Evolutionary conservation across 2,888 invertebrate genomes (phyloP).

Genomic region (Crematogaster levior): DNA sequence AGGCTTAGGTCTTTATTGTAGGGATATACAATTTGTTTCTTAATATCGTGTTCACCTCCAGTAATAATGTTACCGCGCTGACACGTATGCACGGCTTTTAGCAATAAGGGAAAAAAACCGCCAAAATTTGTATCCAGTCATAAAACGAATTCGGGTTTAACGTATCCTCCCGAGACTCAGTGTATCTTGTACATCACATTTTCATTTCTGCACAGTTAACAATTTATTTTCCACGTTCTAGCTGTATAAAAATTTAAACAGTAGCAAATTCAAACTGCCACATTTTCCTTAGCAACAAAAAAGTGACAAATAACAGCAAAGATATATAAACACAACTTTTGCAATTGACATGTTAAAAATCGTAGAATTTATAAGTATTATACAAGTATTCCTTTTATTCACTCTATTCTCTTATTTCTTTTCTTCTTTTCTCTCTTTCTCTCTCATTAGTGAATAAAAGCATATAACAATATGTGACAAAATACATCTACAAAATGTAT

Average conservation of each 20-base stretch:
- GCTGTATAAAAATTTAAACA: constrained; percentile 20
- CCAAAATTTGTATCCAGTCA: background rate
- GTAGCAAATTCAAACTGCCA: background rate
- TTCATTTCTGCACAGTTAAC: background rate
- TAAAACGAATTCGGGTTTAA: constrained; percentile 18
- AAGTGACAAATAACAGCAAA: background rate
- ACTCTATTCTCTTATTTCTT: background rate
- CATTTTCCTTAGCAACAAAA: background rate
- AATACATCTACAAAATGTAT: constrained; percentile 13
- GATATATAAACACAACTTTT: background rate
- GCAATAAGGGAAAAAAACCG: constrained; percentile 2
- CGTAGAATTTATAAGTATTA: background rate
- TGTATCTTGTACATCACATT: constrained; percentile 4
- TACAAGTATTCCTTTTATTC: constrained; percentile 1
- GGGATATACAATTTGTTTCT: constrained; percentile 40
- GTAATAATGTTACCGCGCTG: constrained; percentile 22
- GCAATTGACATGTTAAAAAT: constrained; percentile 23
- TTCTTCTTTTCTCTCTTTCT: background rate
- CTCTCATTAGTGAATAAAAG: background rate
- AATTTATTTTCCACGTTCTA: background rate
- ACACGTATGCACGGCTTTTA: background rate
- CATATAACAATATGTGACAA: background rate
- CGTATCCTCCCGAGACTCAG: constrained; percentile 46
- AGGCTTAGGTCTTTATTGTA: constrained; percentile 44
- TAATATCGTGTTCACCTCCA: background rate